Evolutionary conservation across 2,797 vertebrate species (phyloP), one percentile per base, ranked within the genome.

Genomic region (Crocidura indochinensis): DNA sequence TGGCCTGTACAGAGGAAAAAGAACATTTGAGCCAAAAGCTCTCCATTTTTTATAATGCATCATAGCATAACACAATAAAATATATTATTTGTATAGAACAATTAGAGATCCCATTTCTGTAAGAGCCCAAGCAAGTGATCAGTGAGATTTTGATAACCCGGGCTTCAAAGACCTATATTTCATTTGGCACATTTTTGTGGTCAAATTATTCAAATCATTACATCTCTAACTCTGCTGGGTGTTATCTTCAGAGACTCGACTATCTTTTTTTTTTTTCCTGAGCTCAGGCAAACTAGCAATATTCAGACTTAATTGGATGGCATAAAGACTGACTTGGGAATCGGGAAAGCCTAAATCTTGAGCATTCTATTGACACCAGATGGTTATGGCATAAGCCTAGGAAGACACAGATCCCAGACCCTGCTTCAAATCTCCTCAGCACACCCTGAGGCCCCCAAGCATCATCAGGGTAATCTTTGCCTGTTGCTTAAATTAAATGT

Each of bases 401-500:
- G 51, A 56, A 82, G 56, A 77, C 91, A 47, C 51, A 26, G 24
- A 82, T 87, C 69, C 86, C n/a, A 49, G 3, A 47, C 31, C 87
- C 80, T 88, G 65, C 44, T 94, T 80, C 77, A 65, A 92, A 86
- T 92, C 83, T 88, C 73, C 87, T 91, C 92, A 65, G 79, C 6
- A 56, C 68, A 83, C 87, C 92, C 91, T 10, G 49, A 92, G 87
- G 96, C 79, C 84, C 69, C 38, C 19, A 47, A 84, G 71, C 83
- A 92, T 74, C 89, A 62, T 84, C 83, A 67, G 90, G 83, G 88
- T 64, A 90, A 93, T 96, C 94, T 95, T 95, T 90, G 88, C 88
- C 74, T 83, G 88, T 56, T 88, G 91, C 92, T 93, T 92, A 94
- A 95, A 95, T 96, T 96, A 96, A 96, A 91, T 90, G 80, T 95